Evolutionary conservation across 2,888 invertebrate genomes (phyloP), one percentile per base, ranked within the genome.

Genomic region (Apocheima hispidaria): DNA sequence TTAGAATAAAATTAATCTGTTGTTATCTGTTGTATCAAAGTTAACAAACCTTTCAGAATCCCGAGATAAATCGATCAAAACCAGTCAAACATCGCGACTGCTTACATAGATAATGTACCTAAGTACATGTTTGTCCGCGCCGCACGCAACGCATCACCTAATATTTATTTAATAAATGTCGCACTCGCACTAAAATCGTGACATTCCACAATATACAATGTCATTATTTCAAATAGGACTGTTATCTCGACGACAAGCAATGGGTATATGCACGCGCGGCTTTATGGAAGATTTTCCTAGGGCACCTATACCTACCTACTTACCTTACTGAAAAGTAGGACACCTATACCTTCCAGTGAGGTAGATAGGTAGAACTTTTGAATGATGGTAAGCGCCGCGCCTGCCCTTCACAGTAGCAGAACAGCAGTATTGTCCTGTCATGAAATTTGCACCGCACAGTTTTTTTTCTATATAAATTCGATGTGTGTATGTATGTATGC

Each of bases 141-240:
- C 49, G 36, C 44, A 41, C 46, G 46, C 51, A 51, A 51, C 55
- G 36, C 54, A 44, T 49, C 43, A 43, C n/a, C 46, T 10, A 62
- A 62, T 62, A 62, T 53, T 53, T 52, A 56, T 53, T 62, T 62
- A 57, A 48, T 57, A 57, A 61, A 62, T 49, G 52, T 57, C 56
- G 56, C 54, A 54, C 49, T 57, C 56, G 56, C 54, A 54, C 49
- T 54, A 36, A 43, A 30, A 54, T 23, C 60, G 50, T 54, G 28
- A 60, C 43, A 54, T 60, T 60, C 54, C 60, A 60, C 53, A 54
- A 60, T 26, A 60, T 48, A 54, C 54, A 54, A 21, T 60, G 60
- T 50, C 49, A 54, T 20, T 60, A 60, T 49, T 35, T 48, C 46
- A 52, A 49, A 41, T 53, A 46, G 10, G 26, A 28, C 28, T 40